These are phyloP conservation scores for Oxyura jamaicensis DNA, from an alignment of 2,113 vertebrate species.

Conservation along the genomic window DNA sequence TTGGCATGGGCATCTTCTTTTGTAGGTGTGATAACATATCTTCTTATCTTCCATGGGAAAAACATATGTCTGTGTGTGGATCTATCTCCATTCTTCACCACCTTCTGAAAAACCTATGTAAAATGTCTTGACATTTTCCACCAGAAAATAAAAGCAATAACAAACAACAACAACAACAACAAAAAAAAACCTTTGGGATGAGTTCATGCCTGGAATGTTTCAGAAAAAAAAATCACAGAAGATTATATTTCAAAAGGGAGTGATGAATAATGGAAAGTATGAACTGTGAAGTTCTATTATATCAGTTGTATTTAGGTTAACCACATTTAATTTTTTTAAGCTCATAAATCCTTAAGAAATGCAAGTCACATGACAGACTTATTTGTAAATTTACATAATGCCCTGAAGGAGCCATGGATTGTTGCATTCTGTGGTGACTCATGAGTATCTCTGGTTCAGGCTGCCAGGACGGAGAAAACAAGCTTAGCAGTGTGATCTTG, in stretches of 20 bases:
- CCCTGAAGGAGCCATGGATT: conserved; percentile 30
- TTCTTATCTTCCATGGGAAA: not conserved
- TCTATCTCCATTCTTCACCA: not conserved
- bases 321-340: conserved; percentile 32
- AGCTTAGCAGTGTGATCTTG: not conserved
- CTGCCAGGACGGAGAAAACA: conserved; percentile 10
- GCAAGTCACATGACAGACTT: conserved; percentile 27
- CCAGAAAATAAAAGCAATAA: not conserved
- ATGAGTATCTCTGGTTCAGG: conserved; percentile 2
- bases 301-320: conserved; percentile 37
- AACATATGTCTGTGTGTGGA: not conserved
- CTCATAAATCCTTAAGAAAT: conserved; percentile 44
- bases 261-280: conserved; percentile 56
- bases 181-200: not conserved
- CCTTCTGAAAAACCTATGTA: conserved; percentile 15
- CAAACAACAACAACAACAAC: too few species aligned
- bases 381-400: conserved; percentile 43
- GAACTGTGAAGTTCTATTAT: conserved; percentile 46
- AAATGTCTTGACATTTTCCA: conserved; percentile 32
- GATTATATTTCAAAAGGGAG: conserved; percentile 19
- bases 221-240: not conserved
- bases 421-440: conserved; percentile 21
- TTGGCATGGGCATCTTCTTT: not conserved
- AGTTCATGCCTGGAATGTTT: conserved; percentile 32
- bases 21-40: not conserved